Conservation (phyloP, 1,140 invertebrate genomes). For the Lordiphosa mommai region DNA sequence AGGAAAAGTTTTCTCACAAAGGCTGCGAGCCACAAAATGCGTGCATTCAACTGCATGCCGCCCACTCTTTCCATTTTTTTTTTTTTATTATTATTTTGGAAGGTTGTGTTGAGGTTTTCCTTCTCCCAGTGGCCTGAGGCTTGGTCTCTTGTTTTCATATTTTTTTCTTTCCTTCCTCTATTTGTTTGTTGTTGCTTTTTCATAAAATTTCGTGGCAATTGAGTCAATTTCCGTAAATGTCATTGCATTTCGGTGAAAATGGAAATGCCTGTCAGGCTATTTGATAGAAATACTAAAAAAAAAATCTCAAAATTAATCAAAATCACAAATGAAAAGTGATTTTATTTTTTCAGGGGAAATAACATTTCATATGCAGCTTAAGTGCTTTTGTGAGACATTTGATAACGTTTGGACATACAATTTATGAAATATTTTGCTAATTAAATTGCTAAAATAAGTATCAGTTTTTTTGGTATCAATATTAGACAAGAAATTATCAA, state of each 20-base stretch:
- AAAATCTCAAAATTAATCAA: no score
- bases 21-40: slow-evolving; percentile 54
- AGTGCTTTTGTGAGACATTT: no score
- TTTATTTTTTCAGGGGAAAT: no score
- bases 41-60: slow-evolving; percentile 67
- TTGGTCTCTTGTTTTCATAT: slow-evolving; percentile 5
- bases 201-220: slow-evolving; percentile 60
- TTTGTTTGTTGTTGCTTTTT: slow-evolving; percentile 9
- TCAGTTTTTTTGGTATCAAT: no score
- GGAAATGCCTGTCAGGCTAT: slow-evolving; percentile 32
- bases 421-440: no score
- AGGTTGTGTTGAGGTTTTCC: slow-evolving; percentile 24
- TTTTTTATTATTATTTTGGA: background rate
- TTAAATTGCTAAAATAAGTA: no score
- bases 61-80: background rate
- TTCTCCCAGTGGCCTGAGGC: slow-evolving; percentile 25
- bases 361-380: no score
- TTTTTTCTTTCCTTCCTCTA: slow-evolving; percentile 9
- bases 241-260: slow-evolving; percentile 33
- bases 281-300: background rate
- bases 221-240: slow-evolving; percentile 65
- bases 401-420: no score
- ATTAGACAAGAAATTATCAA: no score
- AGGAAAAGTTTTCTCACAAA: slow-evolving; percentile 33
- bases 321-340: no score